phyloP scores from a whole-genome alignment of 2,113 vertebrate species.

The Centropus bengalensis region DNA sequence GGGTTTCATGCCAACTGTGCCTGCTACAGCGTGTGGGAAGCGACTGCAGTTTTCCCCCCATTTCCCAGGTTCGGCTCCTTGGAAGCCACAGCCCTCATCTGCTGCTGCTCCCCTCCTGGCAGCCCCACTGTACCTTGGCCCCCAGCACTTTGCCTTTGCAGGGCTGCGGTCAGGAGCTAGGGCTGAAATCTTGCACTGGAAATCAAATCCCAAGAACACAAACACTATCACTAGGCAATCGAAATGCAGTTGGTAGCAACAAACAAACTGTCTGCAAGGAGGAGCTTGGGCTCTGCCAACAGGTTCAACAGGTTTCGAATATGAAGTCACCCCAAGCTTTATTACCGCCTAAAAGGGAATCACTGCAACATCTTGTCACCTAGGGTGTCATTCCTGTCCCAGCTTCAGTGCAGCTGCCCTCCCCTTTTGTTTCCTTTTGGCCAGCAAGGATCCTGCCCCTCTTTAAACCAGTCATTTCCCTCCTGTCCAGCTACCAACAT shows the following conservation, averaged over 20 bases:
- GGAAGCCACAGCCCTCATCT: fast-evolving
- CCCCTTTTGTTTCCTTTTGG: not conserved
- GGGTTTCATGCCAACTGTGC: not conserved
- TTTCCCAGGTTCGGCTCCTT: not conserved
- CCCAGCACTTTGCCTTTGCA: not conserved
- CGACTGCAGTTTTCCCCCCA: fast-evolving
- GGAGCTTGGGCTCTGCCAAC: conserved; percentile 29
- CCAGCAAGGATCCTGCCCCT: not conserved
- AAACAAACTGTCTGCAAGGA: conserved; percentile 8
- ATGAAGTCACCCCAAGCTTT: not conserved
- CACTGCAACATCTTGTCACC: not conserved
- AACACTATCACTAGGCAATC: conserved; percentile 68
- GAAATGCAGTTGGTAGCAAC: conserved; percentile 60
- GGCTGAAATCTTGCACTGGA: conserved; percentile 32
- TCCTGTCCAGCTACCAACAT: not conserved
- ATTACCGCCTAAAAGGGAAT: not conserved
- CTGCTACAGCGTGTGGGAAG: not conserved
- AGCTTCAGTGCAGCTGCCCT: not conserved
- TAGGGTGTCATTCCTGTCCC: not conserved
- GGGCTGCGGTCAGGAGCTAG: not conserved
- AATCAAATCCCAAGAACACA: conserved; percentile 61
- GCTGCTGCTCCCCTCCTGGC: fast-evolving
- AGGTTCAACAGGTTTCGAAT: conserved; percentile 59
- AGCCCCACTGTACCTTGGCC: not conserved
- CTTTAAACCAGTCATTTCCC: not conserved